Base-by-base conservation (phyloP, 2,888 invertebrate species). In the Junonia oenone region DNA sequence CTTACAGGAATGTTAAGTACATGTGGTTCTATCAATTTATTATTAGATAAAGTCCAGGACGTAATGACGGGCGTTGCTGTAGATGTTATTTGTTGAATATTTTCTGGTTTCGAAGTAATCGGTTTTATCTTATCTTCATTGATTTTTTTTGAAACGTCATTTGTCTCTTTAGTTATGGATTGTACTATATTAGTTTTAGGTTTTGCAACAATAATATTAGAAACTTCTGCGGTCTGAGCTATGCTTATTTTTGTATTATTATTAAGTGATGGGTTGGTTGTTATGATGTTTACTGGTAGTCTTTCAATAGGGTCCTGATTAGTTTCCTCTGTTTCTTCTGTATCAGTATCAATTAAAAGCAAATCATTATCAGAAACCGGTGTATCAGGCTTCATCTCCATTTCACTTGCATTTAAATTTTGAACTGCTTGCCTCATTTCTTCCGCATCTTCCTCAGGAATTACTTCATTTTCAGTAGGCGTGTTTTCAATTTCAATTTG, bases 361-460 rank as follows among this genome's bases (percentile, higher is more conserved):
- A 96, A 83, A 69, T 96, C 96, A 71, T 93, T 93, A 71, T 96
- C 96, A 43, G 96, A 96, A 67, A 95, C 94, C 3, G 96, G 96
- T 0, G 96, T 96, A 56, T 96, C 96, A 0, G 95, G 96, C 79
- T 96, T 96, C 51, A 93, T 91, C 70, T 95, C 94, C 78, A 94
- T 87, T 75, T 93, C 94, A 73, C 92, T 91, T 9, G 93, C 93
- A 68, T 94, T 94, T 17, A 96, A 82, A 75, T 95, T 96, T 79
- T 95, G 95, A 1, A 96, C 95, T 0, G 96, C 96, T 78, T 95
- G 95, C 67, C 95, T 92, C 91, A 95, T 95, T 84, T 96, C 96
- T 73, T 96, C 96, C 27, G 95, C 94, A 65, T 95, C 95, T 71
- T 94, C 94, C 65, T 93, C 94, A 0, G 92, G 92, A 58, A 93